Evolutionary conservation across 30 jellyfish, hydroid and myxozoan species (phyloP), one percentile per base, ranked within the genome.

Genomic region (Nemopilema nomurai): DNA sequence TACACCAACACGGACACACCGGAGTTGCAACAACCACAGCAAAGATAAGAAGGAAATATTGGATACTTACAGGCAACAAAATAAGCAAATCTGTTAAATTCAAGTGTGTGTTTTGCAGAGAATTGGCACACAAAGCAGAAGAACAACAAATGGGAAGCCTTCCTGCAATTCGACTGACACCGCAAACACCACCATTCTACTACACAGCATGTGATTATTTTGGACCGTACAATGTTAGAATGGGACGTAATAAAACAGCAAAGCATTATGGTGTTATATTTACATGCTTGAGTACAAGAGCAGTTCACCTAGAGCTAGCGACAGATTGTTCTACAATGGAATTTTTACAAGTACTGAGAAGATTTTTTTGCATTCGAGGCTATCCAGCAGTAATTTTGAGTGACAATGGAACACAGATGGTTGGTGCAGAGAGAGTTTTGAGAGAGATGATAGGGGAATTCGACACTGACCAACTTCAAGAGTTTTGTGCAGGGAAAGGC

Each of bases 321-420:
- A 75, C 69, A 6, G 96, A 90, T 73, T 90, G 70, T 63, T 63
- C 95, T 30, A 82, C 91, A 49, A 78, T 53, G 72, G 89, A 28
- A 22, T 74, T 82, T 28, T 62, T 84, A 29, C 93, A 78, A 84
- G 96, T 85, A 27, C 70, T 91, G 41, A 79, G 90, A 80, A 71
- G 90, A 71, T 91, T 91, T 77, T 80, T 79, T 84, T 24, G 89
- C 74, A 79, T 57, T 49, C 87, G 90, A 85, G 97, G 93, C 24
- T 89, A 41, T 33, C 97, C 93, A 62, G 83, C 62, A 73, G 82
- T 49, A 57, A 90, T 90, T 49, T 21, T 50, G 69, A 76, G 96
- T 71, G 92, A 90, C 86, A 73, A 84, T 76, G 96, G 92, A 31
- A 28, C 85, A 26, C 89, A 85, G 89, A 53, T 83, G 83, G 92